phyloP scores from a whole-genome alignment of 2,888 invertebrate species.

The Ganaspis brasiliensis region DNA sequence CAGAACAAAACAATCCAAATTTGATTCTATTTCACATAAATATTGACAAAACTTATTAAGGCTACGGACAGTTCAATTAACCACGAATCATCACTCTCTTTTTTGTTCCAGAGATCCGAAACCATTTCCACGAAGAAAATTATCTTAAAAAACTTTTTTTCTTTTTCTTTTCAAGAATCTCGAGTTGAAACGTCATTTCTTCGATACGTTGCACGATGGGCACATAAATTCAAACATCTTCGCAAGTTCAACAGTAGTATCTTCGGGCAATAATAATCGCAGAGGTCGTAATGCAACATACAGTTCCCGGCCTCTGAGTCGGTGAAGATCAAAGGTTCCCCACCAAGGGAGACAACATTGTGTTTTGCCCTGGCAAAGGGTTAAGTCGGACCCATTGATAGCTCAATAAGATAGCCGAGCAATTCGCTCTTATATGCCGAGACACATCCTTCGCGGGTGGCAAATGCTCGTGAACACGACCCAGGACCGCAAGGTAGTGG shows the following conservation, averaged over 20 bases:
- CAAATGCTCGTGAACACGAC: conserved; percentile 52
- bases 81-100: too few relatives aligned
- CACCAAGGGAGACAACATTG: conserved; percentile 63
- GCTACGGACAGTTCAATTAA: too few relatives aligned
- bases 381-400: conserved; percentile 75
- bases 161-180: too few relatives aligned
- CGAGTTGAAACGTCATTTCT: too few relatives aligned
- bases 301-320: conserved; percentile 74
- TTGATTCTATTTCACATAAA: too few relatives aligned
- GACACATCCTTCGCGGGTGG: conserved; percentile 70
- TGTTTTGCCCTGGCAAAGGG: conserved; percentile 70
- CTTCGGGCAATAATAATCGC: conserved; percentile 74
- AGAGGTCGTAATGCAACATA: conserved; percentile 76
- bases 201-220: neutral
- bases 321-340: conserved; percentile 78
- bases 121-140: too few relatives aligned
- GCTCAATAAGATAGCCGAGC: conserved; percentile 75
- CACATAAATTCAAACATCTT: conserved; percentile 63
- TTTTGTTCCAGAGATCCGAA: too few relatives aligned
- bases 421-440: conserved; percentile 65
- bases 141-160: too few relatives aligned
- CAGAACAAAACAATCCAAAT: too few relatives aligned
- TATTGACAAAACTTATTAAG: too few relatives aligned
- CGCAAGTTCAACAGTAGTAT: conserved; percentile 71
- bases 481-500: conserved; percentile 53